Percentiles rank a stretch among this genome's conserved stretches.
These are phyloP conservation scores for Microctonus brassicae DNA, from an alignment of 2,888 invertebrate genomes.

Conservation along the genomic window DNA sequence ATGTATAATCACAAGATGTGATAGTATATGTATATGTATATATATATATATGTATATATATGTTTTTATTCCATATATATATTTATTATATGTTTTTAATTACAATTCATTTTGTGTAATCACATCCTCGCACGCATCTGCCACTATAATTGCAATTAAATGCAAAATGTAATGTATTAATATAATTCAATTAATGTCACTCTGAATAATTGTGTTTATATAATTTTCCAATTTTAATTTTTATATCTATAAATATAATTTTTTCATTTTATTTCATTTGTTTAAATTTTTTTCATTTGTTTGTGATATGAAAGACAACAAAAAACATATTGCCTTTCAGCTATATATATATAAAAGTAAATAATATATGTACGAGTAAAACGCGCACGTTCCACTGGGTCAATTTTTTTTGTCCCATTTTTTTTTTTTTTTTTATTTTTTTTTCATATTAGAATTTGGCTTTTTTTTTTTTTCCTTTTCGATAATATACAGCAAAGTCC, in stretches of 20 bases:
- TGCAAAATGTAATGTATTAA: conserved; percentile 8
- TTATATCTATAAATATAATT: conserved; percentile 11
- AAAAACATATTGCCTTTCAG: conserved; percentile 6
- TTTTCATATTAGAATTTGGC: not conserved
- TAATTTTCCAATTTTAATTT: not conserved
- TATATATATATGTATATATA: too few relatives aligned
- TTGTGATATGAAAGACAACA: conserved; percentile 1
- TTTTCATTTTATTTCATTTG: conserved; percentile 4
- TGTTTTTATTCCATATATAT: too few relatives aligned
- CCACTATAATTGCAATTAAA: conserved; percentile 30
- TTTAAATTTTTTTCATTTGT: not conserved
- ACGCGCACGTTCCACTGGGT: conserved; percentile 15
- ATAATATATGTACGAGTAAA: conserved; percentile 17
- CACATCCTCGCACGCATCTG: conserved; percentile 30
- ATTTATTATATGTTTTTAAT: conserved; percentile 42
- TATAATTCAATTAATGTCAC: conserved; percentile 2
- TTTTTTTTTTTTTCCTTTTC: too few relatives aligned
- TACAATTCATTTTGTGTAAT: conserved; percentile 45
- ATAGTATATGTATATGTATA: conserved; percentile 32
- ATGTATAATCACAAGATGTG: conserved; percentile 60
- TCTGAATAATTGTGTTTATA: conserved; percentile 11
- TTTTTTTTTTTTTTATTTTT: conserved; percentile 13
- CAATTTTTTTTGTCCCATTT: conserved; percentile 5
- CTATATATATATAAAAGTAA: too few relatives aligned
- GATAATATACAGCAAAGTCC: too few relatives aligned